These are phyloP conservation scores for Platysteira castanea DNA, from an alignment of 2,113 vertebrate genomes.

Conservation along the genomic window DNA sequence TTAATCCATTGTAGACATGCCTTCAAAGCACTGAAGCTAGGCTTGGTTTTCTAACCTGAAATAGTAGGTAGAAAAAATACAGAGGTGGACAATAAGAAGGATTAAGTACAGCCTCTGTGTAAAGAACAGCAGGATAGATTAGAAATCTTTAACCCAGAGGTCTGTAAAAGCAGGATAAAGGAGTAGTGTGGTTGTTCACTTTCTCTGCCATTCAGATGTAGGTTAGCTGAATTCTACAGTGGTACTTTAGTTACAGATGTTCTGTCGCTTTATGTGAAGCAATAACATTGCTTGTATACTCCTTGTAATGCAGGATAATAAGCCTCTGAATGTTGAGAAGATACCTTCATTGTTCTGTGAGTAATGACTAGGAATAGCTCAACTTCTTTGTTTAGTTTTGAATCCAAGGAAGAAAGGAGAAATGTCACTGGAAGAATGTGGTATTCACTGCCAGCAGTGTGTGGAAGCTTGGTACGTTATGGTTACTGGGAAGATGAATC, in stretches of 20 bases:
- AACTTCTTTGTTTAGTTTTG: not conserved
- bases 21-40: not conserved
- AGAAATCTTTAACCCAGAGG: not conserved
- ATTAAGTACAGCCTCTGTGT: not conserved
- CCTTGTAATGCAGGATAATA: not conserved
- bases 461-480: not conserved
- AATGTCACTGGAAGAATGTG: not conserved
- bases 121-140: not conserved
- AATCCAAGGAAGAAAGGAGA: not conserved
- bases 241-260: not conserved
- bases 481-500: not conserved
- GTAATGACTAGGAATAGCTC: not conserved
- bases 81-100: not conserved
- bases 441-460: not conserved
- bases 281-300: not conserved
- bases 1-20: not conserved
- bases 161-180: not conserved
- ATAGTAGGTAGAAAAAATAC: not conserved
- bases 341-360: not conserved
- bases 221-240: not conserved
- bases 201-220: not conserved
- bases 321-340: not conserved
- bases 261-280: not conserved
- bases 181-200: not conserved
- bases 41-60: not conserved